Conservation (phyloP, 2,797 vertebrate species). For the Setipinna tenuifilis region DNA sequence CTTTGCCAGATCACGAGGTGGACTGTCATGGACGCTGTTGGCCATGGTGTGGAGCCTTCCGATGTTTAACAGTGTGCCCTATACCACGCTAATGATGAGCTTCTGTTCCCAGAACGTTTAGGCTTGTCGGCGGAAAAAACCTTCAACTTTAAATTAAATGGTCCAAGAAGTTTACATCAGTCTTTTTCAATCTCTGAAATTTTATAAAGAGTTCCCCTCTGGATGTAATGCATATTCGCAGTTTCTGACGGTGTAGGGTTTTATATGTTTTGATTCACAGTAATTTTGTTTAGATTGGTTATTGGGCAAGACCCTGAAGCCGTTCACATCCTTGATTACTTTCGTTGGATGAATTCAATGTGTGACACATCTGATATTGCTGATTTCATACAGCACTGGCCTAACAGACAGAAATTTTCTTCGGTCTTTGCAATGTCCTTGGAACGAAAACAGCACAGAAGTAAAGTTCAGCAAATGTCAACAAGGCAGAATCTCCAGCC, state of each 20-base stretch:
- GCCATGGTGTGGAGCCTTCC: not conserved
- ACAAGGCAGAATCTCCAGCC: not conserved
- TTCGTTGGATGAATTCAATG: not conserved
- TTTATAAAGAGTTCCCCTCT: too few relatives aligned
- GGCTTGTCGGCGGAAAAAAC: not conserved
- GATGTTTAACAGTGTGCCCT: not conserved
- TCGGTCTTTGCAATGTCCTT: not conserved
- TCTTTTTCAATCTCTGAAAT: not conserved
- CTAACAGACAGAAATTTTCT: not conserved
- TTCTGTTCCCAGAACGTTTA: not conserved
- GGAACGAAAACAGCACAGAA: not conserved
- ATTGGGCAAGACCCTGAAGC: not conserved
- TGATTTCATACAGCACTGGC: not conserved
- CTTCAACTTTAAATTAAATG: not conserved
- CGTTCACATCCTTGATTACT: not conserved
- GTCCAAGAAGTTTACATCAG: not conserved
- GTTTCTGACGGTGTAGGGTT: not conserved
- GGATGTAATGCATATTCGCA: not conserved
- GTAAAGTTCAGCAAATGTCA: not conserved
- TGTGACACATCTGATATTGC: slow-evolving; percentile 2
- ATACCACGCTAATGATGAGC: not conserved
- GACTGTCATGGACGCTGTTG: not conserved
- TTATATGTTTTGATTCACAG: not conserved
- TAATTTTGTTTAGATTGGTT: not conserved
- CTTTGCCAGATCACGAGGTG: not conserved